Conservation (phyloP, 92 coral and sea anemone species). For the Paragorgia papillata region DNA sequence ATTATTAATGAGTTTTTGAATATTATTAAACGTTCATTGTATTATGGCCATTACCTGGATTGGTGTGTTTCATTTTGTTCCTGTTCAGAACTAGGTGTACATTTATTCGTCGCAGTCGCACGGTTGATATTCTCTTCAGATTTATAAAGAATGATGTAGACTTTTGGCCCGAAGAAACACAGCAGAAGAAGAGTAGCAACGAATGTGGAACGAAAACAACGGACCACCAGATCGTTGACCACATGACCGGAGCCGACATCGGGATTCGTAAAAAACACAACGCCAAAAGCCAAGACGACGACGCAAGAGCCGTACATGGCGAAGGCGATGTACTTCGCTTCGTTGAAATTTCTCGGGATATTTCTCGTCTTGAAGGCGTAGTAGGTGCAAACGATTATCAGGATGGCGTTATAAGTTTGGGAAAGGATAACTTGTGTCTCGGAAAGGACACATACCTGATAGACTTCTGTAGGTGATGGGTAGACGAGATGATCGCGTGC, state of each 20-base stretch:
- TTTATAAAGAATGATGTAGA: slow-evolving; percentile 19
- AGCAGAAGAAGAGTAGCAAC: not conserved
- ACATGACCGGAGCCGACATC: not conserved
- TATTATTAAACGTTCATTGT: too few relatives aligned
- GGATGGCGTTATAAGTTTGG: slow-evolving; percentile 5
- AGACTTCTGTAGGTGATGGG: not conserved
- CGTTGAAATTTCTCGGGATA: slow-evolving; percentile 36
- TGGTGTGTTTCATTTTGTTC: not conserved
- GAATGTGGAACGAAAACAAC: not conserved
- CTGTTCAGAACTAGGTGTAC: not conserved
- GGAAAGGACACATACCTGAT: not conserved
- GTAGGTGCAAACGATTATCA: slow-evolving; percentile 24
- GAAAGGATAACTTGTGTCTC: not conserved
- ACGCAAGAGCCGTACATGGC: slow-evolving; percentile 26
- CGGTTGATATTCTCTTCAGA: slow-evolving; percentile 8
- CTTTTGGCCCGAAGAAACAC: slow-evolving; percentile 29
- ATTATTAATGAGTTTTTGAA: too few relatives aligned
- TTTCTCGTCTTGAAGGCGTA: slow-evolving; percentile 29
- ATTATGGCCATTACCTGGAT: not conserved
- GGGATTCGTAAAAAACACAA: not conserved
- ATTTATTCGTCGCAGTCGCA: not conserved
- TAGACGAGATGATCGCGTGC: not conserved
- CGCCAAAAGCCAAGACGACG: slow-evolving; percentile 9
- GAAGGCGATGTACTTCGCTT: slow-evolving; percentile 30
- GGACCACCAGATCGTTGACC: not conserved